phyloP scores from a whole-genome alignment of 2,888 invertebrate genomes.

The Ectropis crepuscularia region DNA sequence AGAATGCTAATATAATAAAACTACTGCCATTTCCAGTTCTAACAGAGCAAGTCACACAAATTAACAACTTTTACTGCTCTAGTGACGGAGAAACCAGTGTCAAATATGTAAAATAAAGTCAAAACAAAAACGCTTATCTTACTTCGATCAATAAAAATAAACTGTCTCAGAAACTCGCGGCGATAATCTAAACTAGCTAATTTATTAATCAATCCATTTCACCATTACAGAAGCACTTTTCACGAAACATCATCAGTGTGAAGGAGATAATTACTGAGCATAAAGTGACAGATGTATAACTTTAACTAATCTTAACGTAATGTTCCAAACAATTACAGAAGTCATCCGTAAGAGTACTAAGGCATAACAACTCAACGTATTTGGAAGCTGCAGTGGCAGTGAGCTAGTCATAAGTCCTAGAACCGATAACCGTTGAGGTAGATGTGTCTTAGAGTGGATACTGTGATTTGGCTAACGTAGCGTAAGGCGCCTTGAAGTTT shows the following conservation, averaged over 20 bases:
- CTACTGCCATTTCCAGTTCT: not conserved
- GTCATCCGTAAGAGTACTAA: too few relatives aligned
- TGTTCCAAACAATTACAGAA: too few relatives aligned
- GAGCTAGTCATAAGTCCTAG: too few relatives aligned
- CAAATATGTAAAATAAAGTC: conserved; percentile 23
- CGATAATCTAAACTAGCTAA: conserved; percentile 38
- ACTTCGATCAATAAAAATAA: conserved; percentile 21
- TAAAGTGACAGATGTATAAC: conserved; percentile 1
- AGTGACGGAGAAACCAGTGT: conserved; percentile 8
- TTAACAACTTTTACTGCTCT: conserved; percentile 4
- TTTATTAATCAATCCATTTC: conserved; percentile 53
- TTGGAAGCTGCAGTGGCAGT: too few relatives aligned
- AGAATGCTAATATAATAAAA: not conserved
- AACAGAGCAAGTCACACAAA: not conserved
- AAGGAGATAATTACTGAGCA: conserved; percentile 16
- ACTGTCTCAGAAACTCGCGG: conserved; percentile 55
- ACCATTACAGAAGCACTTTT: conserved; percentile 34
- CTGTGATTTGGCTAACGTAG: too few relatives aligned
- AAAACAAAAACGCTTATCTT: conserved; percentile 38
- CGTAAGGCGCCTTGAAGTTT: too few relatives aligned
- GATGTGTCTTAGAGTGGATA: too few relatives aligned
- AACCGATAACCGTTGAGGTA: too few relatives aligned
- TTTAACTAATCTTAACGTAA: not conserved
- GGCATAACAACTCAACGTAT: too few relatives aligned
- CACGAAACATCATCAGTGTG: conserved; percentile 29